Evolutionary conservation across 23 tunicate genomes (phyloP).

Genomic region (Ciona savignyi): DNA sequence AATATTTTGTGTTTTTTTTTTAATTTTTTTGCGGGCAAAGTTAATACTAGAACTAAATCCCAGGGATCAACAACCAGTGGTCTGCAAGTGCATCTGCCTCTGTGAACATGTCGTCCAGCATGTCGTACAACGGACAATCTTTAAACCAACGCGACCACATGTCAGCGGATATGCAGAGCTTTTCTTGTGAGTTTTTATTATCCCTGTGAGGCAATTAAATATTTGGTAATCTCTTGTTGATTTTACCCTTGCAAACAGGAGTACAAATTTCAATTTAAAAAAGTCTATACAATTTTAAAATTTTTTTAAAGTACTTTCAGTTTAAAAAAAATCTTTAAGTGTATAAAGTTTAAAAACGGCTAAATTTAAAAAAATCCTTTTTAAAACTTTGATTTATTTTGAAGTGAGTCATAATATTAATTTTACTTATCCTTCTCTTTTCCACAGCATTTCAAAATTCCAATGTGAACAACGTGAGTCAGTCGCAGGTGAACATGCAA

Average conservation of each 20-base stretch:
- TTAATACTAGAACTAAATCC: too few relatives aligned
- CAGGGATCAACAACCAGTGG: conserved; percentile 22
- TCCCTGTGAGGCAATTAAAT: too few relatives aligned
- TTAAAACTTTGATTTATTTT: background rate
- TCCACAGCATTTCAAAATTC: conserved; percentile 11
- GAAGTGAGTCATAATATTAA: too few relatives aligned
- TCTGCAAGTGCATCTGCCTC: conserved; percentile 22
- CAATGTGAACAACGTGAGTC: background rate
- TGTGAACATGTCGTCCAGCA: conserved; percentile 25
- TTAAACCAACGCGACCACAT: conserved; percentile 33
- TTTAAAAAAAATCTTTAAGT: too few relatives aligned
- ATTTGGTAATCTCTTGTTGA: too few relatives aligned
- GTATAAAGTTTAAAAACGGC: background rate
- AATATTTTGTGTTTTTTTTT: background rate
- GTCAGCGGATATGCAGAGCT: conserved; percentile 51
- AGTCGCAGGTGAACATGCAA: background rate
- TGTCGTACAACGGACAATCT: conserved; percentile 36
- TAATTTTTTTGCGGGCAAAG: too few relatives aligned
- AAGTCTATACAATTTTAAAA: too few relatives aligned
- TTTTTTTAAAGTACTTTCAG: too few relatives aligned
- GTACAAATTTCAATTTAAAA: too few relatives aligned
- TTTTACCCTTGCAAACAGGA: too few relatives aligned
- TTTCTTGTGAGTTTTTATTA: conserved; percentile 32
- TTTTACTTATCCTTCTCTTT: too few relatives aligned
- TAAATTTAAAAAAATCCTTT: background rate